Evolutionary conservation across 2,888 invertebrate genomes (phyloP), one percentile per base, ranked within the genome.

Genomic region (Eupithecia subfuscata): DNA sequence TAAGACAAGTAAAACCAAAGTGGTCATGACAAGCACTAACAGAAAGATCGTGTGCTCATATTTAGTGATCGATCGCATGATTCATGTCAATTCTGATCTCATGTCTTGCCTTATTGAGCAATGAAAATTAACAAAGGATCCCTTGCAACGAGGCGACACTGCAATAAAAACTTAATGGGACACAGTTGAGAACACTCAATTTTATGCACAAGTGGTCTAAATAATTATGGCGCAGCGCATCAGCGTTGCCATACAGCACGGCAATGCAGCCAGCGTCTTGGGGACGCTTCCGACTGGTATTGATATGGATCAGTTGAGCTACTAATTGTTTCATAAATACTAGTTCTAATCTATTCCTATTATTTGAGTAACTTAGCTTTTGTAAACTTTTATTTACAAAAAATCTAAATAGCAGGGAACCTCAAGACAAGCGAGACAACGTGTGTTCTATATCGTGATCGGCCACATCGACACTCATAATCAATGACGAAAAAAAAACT

Each of bases 91-190:
- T 71, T 76, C 76, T 80, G 82, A 82, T 80, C 80, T 82, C 81
- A 79, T 78, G 71, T 72, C 70, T 69, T 67, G 64, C 79, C 79
- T 77, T 82, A 80, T 80, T 78, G 71, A 79, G 79, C 73, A 70
- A 79, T 78, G 79, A 77, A 78, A 79, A 80, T 82, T 78, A 82
- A 80, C 78, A 78, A 74, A 74, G 73, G 74, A 78, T 79, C 69
- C 75, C 74, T 76, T 75, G 77, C 76, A 77, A 74, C 65, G 68
- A 56, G 22, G 52, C 52, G 22, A 73, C 77, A 71, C 68, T 74
- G 78, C 71, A 70, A 70, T 78, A 75, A 77, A 77, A 77, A 77
- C 48, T 70, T 75, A 73, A 77, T 75, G 68, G 74, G 60, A 75
- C 69, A 71, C 48, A 68, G 73, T 71, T 71, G 70, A 77, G 65